Evolutionary conservation across 2,797 vertebrate species (phyloP), one percentile per base, ranked within the genome.

Genomic region (Clarias pachynema): DNA sequence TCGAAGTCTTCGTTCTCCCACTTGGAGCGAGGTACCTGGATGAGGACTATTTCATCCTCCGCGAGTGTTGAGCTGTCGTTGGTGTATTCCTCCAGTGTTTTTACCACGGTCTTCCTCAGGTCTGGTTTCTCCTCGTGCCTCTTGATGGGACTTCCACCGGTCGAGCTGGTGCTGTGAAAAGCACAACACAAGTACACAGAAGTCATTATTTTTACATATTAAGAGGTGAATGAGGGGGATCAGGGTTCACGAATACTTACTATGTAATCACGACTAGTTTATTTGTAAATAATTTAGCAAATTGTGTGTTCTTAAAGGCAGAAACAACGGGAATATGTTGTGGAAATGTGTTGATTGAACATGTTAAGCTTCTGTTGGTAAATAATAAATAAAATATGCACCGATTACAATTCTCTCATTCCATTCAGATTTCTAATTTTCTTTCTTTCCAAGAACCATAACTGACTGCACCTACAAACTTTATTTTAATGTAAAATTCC

Each of bases 1-100:
- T 97, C 96, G 22, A 94, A 96, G 86, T 96, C 96, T 66, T 97
- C 95, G 89, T 95, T 97, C 86, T 97, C 96, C 96, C 96, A 96
- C 89, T 96, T 97, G 68, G 96, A 97, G 68, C 92, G 95, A 85
- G 95, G 96, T 69, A 97, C 96, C 91, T 95, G 90, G 70, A 96
- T 92, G 95, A 96, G 94, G 74, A 96, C 92, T 4, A 96, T 96
- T 85, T 96, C 94, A 2, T 96, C 96, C 88, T 96, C 95, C 2
- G 94, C 93, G n/a, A 95, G 95, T 26, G 95, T 92, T 4, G 94
- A 95, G 81, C 92, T 95, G 83, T 95, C 95, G 0, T 96, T 96
- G 66, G 95, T 95, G 80, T 95, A 95, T 59, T 97, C 96, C 88
- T 97, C 96, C 93, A 97, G 92, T 8, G 95, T 95, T 92, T 96